phyloP scores from a whole-genome alignment of 1,140 invertebrate genomes.

The Drosophila lacertosa region DNA sequence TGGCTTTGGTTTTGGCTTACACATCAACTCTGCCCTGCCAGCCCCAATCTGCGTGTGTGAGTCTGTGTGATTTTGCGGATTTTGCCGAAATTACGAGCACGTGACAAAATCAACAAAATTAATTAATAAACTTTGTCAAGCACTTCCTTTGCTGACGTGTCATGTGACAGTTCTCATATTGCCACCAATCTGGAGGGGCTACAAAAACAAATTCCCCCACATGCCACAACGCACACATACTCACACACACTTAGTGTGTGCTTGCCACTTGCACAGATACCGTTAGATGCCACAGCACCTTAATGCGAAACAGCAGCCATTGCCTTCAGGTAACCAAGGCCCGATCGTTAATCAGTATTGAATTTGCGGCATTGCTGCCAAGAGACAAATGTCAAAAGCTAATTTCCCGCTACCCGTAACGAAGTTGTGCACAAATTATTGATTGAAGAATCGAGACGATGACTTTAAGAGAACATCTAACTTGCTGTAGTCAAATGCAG shows the following conservation, averaged over 20 bases:
- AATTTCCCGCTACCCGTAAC: constrained; percentile 15
- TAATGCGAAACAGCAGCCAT: constrained; percentile 19
- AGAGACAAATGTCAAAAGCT: constrained; percentile 30
- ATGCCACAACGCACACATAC: constrained; percentile 3
- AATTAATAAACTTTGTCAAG: constrained; percentile 81
- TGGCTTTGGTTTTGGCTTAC: constrained; percentile 65
- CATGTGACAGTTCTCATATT: constrained; percentile 75
- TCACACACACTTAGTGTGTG: constrained; percentile 5
- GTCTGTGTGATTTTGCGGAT: constrained; percentile 73
- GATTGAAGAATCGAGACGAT: neutral
- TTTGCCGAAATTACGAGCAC: constrained; percentile 73
- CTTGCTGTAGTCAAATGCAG: neutral
- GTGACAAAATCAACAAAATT: constrained; percentile 83
- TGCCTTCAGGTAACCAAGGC: constrained; percentile 1
- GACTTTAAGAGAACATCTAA: neutral
- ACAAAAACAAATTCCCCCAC: constrained; percentile 16
- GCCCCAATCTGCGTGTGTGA: constrained; percentile 2
- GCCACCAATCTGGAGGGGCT: constrained; percentile 35
- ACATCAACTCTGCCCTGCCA: constrained; percentile 14
- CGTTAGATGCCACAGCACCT: constrained; percentile 23
- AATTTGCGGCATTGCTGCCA: constrained; percentile 35
- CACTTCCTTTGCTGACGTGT: constrained; percentile 72
- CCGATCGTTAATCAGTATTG: constrained; percentile 52
- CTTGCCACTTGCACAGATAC: constrained; percentile 14
- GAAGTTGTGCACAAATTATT: constrained; percentile 1